phyloP scores from a whole-genome alignment of 1,140 invertebrate species.

The Bombus sibiricus region DNA sequence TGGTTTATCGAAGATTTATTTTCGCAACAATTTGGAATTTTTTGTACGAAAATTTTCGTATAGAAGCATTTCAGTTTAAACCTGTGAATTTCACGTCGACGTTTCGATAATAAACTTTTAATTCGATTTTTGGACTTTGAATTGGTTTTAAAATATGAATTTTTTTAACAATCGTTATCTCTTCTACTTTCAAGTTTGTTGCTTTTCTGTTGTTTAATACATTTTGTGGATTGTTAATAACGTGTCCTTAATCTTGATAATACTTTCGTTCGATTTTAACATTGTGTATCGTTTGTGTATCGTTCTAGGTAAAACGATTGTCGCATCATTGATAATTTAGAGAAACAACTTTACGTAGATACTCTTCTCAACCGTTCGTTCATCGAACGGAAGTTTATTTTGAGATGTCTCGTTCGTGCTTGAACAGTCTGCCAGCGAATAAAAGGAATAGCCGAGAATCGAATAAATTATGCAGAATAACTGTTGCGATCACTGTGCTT shows the following conservation, averaged over 20 bases:
- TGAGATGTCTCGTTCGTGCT: not conserved
- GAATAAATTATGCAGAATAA: slow-evolving; percentile 34
- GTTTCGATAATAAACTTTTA: not conserved
- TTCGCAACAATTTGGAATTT: not conserved
- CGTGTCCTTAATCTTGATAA: not conserved
- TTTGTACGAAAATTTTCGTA: not conserved
- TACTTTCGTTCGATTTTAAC: too few relatives aligned
- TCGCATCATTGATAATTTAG: too few relatives aligned
- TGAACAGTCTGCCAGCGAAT: not conserved
- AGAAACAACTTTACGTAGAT: not conserved
- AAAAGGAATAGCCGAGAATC: not conserved
- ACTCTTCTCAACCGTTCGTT: not conserved
- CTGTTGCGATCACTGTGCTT: not conserved
- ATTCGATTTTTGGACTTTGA: not conserved
- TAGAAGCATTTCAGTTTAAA: not conserved
- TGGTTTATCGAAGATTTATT: not conserved
- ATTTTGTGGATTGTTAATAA: not conserved
- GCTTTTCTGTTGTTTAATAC: not conserved
- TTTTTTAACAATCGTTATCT: not conserved
- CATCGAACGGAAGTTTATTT: not conserved
- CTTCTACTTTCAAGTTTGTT: not conserved
- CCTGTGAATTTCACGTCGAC: not conserved
- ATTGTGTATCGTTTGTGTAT: too few relatives aligned
- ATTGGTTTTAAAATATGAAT: too few relatives aligned
- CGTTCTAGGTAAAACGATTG: too few relatives aligned